Percentiles rank a stretch among this genome's conserved stretches.
Conservation (phyloP, 37 sponge, comb jelly and placozoan genomes). For the Axinella damicornis region DNA sequence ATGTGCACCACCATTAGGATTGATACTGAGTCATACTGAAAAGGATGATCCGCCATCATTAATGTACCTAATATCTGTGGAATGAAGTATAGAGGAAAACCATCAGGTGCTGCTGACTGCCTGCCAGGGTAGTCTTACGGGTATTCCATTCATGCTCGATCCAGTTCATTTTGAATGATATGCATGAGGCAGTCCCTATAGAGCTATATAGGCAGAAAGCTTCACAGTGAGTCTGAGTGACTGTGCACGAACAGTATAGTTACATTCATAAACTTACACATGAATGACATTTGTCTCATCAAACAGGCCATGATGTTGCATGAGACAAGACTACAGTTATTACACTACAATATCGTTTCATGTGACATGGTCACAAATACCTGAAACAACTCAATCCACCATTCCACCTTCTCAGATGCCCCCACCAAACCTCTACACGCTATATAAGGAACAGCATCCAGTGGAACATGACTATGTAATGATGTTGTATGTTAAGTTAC, state of each 20-base stretch:
- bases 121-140: not conserved
- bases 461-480: not conserved
- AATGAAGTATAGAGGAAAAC: not conserved
- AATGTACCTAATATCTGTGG: not conserved
- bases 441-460: not conserved
- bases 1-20: not conserved
- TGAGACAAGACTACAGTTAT: no score
- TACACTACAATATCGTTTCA: no score
- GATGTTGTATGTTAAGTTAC: not conserved
- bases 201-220: no score
- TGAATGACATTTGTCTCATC: conserved; percentile 1
- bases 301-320: not conserved
- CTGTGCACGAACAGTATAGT: no score
- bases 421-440: conserved; percentile 22
- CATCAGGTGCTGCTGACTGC: not conserved
- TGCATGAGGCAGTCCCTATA: conserved; percentile 11
- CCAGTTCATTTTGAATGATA: conserved; percentile 6
- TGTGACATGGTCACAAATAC: not conserved
- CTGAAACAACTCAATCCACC: conserved; percentile 17
- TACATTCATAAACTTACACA: not conserved
- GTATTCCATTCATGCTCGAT: conserved; percentile 17
- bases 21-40: not conserved
- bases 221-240: no score
- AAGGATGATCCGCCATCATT: no score
- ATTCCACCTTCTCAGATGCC: not conserved